phyloP scores from a whole-genome alignment of 2,797 vertebrate species.

The Anisognathus igniventris region DNA sequence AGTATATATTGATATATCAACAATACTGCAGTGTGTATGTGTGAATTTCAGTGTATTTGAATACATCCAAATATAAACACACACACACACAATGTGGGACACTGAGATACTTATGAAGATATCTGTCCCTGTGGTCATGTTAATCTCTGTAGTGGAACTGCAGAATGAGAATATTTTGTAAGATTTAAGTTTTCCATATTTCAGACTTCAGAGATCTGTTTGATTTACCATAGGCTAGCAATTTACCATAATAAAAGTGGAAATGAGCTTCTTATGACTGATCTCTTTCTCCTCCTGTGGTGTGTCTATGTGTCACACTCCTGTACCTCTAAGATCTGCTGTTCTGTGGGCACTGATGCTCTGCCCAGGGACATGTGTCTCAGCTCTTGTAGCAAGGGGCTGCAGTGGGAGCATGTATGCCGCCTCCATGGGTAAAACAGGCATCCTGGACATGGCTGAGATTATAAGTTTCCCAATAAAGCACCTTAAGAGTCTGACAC shows the following conservation, averaged over 20 bases:
- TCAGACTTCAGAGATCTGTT: neutral
- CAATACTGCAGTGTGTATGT: neutral
- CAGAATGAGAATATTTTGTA: neutral
- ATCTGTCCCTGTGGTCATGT: neutral
- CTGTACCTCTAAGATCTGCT: neutral
- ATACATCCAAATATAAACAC: neutral
- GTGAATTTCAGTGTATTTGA: neutral
- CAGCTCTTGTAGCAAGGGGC: accelerated
- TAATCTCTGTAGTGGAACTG: neutral
- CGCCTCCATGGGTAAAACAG: accelerated
- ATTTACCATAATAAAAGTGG: neutral
- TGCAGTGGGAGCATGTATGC: neutral
- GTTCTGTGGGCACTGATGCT: accelerated
- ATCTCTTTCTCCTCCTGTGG: neutral
- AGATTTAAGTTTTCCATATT: neutral
- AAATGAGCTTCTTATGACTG: neutral
- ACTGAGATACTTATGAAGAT: neutral
- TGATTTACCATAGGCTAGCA: neutral
- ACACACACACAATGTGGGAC: neutral
- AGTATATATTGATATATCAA: neutral
- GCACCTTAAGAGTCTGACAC: neutral
- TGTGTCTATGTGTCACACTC: neutral
- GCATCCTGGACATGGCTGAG: accelerated
- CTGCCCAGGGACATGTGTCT: accelerated
- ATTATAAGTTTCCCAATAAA: neutral